These are phyloP conservation scores for Mormyrus hasselquistii DNA, from an alignment of 2,797 vertebrate genomes.

Conservation along the genomic window DNA sequence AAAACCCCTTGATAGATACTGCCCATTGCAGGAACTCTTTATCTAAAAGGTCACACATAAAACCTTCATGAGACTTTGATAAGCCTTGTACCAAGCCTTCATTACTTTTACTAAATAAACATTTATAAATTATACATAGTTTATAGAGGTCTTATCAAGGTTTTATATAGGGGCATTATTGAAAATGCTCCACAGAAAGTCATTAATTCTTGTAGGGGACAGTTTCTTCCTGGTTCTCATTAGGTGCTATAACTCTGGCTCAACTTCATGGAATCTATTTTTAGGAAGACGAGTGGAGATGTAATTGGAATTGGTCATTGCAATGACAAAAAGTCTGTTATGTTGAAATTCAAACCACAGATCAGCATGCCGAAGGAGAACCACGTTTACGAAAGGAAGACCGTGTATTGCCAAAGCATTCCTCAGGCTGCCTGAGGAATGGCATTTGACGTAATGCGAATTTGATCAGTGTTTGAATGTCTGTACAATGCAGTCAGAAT, in stretches of 20 bases:
- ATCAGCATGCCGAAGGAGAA: neutral
- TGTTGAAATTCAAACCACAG: neutral
- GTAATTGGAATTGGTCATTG: neutral
- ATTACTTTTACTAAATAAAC: constrained; percentile 2
- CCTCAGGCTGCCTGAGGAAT: neutral
- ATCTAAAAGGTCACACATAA: neutral
- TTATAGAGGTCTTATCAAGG: neutral
- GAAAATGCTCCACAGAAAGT: neutral
- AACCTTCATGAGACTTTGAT: neutral
- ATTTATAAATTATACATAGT: neutral
- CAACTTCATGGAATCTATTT: constrained; percentile 3
- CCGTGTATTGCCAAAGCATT: neutral
- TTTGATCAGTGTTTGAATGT: neutral
- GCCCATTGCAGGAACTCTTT: neutral
- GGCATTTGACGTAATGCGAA: neutral
- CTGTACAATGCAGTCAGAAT: neutral
- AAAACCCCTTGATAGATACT: neutral
- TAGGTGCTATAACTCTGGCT: constrained; percentile 9
- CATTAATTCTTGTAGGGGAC: neutral
- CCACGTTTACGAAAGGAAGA: neutral
- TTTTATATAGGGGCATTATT: neutral
- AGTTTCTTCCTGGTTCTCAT: neutral
- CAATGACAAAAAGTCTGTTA: constrained; percentile 2
- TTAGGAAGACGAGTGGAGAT: neutral
- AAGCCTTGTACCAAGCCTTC: neutral